A percentile compares a stretch with the other conserved stretches of the same genome.
Evolutionary conservation across 1,140 invertebrate species (phyloP).

Genomic region (Epicauta chinensis): DNA sequence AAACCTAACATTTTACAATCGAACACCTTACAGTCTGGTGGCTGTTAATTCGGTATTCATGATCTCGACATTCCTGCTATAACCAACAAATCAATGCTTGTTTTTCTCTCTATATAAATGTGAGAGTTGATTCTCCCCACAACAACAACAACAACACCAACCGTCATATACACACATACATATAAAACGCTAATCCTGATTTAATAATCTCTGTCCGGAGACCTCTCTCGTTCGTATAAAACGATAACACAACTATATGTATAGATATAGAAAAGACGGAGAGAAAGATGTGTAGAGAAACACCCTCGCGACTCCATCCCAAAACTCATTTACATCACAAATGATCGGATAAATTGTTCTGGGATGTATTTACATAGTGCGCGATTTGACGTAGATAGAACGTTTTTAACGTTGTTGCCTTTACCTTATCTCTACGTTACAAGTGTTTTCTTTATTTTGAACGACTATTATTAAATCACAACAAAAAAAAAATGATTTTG

Average conservation of each 20-base stretch:
- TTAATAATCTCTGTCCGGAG: conserved; percentile 37
- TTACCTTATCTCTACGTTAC: conserved; percentile 14
- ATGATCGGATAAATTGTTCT: conserved; percentile 31
- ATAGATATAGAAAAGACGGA: no score
- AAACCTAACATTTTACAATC: conserved; percentile 30
- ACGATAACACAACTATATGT: no score
- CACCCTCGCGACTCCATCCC: conserved; percentile 20
- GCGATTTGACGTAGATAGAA: conserved; percentile 25
- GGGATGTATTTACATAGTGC: conserved; percentile 28
- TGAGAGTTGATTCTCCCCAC: no score
- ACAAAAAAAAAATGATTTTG: no score
- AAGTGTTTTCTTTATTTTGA: conserved; percentile 24
- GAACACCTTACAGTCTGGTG: conserved; percentile 27
- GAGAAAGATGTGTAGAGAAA: neutral
- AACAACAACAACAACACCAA: no score
- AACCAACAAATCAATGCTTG: conserved; percentile 35
- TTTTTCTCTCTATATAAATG: conserved; percentile 22
- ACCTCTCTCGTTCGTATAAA: neutral
- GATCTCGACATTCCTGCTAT: conserved; percentile 24
- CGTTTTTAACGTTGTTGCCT: conserved; percentile 20
- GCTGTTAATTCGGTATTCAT: conserved; percentile 30
- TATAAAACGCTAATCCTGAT: conserved; percentile 38
- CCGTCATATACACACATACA: conserved; percentile 12
- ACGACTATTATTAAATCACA: neutral
- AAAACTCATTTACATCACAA: conserved; percentile 31